These are phyloP conservation scores for Neria commutata DNA, from an alignment of 2,888 invertebrate genomes.

Conservation along the genomic window DNA sequence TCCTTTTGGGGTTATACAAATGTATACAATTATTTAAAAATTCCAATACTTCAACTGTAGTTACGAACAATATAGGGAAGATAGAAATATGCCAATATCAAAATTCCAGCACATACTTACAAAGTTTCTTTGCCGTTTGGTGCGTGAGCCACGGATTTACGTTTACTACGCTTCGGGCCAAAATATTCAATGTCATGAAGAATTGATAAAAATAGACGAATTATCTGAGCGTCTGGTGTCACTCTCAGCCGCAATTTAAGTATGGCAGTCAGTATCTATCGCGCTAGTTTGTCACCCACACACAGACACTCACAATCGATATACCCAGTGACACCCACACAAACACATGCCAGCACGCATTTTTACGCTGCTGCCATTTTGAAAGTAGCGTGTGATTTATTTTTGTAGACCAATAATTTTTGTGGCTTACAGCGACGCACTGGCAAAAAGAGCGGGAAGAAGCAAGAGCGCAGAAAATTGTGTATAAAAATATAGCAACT, in stretches of 20 bases:
- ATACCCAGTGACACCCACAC: neutral
- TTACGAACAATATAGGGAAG: too few species aligned
- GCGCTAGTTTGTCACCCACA: neutral
- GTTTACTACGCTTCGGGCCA: too few species aligned
- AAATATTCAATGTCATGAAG: constrained; percentile 19
- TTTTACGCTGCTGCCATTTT: constrained; percentile 7
- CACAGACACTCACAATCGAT: neutral
- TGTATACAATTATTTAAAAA: too few species aligned
- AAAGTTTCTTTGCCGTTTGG: too few species aligned
- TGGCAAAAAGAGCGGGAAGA: too few species aligned
- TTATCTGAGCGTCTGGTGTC: too few species aligned
- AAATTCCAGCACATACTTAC: too few species aligned
- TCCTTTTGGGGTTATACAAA: too few species aligned
- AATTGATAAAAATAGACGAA: constrained; percentile 25
- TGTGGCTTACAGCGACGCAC: neutral
- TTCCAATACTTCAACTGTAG: too few species aligned
- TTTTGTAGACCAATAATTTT: neutral
- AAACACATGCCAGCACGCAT: neutral
- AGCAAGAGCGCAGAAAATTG: neutral
- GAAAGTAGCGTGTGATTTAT: constrained; percentile 10
- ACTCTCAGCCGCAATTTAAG: neutral
- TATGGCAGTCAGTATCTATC: neutral
- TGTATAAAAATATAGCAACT: neutral
- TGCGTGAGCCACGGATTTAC: too few species aligned
- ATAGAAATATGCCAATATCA: too few species aligned